Evolutionary conservation across 2,113 vertebrate genomes (phyloP).

Genomic region (Malurus elegans): DNA sequence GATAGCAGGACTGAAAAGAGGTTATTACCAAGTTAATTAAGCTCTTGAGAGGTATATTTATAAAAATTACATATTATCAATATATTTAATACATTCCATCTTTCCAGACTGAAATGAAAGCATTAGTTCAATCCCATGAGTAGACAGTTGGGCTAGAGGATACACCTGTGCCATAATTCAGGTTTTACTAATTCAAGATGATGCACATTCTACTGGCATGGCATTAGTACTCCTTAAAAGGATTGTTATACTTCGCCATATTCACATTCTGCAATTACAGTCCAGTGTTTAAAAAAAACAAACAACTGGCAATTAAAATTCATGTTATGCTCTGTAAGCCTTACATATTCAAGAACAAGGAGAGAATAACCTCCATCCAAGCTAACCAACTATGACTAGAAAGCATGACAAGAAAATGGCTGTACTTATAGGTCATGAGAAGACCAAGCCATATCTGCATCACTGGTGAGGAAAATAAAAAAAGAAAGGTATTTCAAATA

Average conservation of each 20-base stretch:
- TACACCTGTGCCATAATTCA: not conserved
- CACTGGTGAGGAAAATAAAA: not conserved
- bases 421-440: not conserved
- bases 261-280: not conserved
- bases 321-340: not conserved
- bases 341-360: not conserved
- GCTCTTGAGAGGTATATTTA: not conserved
- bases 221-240: not conserved
- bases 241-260: not conserved
- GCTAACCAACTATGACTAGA: not conserved
- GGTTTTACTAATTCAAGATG: not conserved
- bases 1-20: constrained; percentile 81
- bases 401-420: not conserved
- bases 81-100: not conserved
- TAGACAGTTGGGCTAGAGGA: not conserved
- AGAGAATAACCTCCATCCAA: not conserved
- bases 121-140: not conserved
- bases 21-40: not conserved
- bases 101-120: not conserved
- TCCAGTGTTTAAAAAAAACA: not conserved
- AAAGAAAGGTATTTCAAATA: not conserved
- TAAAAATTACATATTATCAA: rapidly evolving
- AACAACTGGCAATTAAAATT: not conserved
- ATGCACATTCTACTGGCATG: not conserved
- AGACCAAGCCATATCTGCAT: not conserved